phyloP scores from a whole-genome alignment of 2,888 invertebrate genomes.

The Chrysolina americana region DNA sequence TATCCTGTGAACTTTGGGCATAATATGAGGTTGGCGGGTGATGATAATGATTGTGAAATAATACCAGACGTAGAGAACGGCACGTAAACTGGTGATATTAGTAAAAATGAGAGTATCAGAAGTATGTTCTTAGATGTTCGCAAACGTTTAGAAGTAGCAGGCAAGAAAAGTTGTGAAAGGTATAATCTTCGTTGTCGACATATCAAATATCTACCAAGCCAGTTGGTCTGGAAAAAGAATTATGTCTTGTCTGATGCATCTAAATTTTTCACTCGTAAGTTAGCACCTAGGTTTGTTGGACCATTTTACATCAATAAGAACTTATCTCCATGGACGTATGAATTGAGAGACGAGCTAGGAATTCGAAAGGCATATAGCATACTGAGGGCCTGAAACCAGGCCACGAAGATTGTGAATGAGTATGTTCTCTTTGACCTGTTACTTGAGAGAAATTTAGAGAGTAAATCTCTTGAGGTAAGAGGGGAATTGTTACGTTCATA shows the following conservation, averaged over 20 bases:
- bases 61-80: not conserved
- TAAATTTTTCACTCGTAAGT: conserved; percentile 25
- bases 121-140: conserved; percentile 29
- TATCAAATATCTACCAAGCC: conserved; percentile 25
- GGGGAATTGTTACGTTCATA: conserved; percentile 22
- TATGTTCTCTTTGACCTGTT: not conserved
- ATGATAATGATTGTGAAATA: not conserved
- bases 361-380: conserved; percentile 35
- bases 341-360: conserved; percentile 31
- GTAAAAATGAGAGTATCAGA: conserved; percentile 21
- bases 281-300: conserved; percentile 34
- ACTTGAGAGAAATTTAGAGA: not conserved
- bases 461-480: conserved; percentile 23
- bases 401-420: not conserved
- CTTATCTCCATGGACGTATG: conserved; percentile 35
- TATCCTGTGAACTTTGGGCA: conserved; percentile 20
- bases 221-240: conserved; percentile 29
- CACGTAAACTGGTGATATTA: conserved; percentile 3
- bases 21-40: conserved; percentile 12
- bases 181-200: conserved; percentile 33
- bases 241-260: conserved; percentile 31
- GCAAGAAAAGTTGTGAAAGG: conserved; percentile 9
- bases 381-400: conserved; percentile 33
- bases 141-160: conserved; percentile 25
- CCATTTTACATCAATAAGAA: conserved; percentile 27